Evolutionary conservation across 2,797 vertebrate genomes (phyloP), one percentile per base, ranked within the genome.

Genomic region (Remorina albescens): DNA sequence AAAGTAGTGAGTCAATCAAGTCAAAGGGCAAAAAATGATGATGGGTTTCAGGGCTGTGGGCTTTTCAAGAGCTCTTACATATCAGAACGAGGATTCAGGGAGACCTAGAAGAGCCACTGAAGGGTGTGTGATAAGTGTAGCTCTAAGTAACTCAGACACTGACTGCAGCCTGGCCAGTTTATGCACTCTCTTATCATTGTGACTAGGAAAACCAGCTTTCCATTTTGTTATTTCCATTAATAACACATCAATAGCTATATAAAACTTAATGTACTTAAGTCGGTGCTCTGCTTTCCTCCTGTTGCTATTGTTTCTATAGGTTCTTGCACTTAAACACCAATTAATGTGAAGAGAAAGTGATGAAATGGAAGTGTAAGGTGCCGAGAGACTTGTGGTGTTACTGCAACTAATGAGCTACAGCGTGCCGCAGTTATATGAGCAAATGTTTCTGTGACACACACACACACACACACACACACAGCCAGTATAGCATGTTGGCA

Each of bases 401-500:
- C 41, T 1, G 11, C 42, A 28, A 2, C 50, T 76, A 74, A 73
- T 64, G 75, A 79, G 57, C 64, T 28, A 3, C 0, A 1, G 69
- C 62, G 56, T 49, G 47, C 58, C 56, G 53, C 41, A 42, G 70
- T 10, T 25, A 30, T 49, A 47, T 18, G 21, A 58, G 47, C 34
- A 41, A 23, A 15, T 36, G 26, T 46, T 3, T 44, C 25, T 18
- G 50, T 11, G 18, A 39, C 2, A 37, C 26, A 66, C 9, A 41
- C 8, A 28, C 18, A 70, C 65, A 56, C 34, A 60, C 71, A 49
- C 25, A 37, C 32, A 49, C 34, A 32, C 4, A 44, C 15, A 34
- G 18, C 73, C 68, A 57, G 8, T 39, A 50, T 37, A 65, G 41
- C 68, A 0, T 21, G 44, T 64, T 86, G 84, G 86, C 86, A 88